These are phyloP conservation scores for Menura novaehollandiae DNA, from an alignment of 2,113 vertebrate genomes.

Conservation along the genomic window DNA sequence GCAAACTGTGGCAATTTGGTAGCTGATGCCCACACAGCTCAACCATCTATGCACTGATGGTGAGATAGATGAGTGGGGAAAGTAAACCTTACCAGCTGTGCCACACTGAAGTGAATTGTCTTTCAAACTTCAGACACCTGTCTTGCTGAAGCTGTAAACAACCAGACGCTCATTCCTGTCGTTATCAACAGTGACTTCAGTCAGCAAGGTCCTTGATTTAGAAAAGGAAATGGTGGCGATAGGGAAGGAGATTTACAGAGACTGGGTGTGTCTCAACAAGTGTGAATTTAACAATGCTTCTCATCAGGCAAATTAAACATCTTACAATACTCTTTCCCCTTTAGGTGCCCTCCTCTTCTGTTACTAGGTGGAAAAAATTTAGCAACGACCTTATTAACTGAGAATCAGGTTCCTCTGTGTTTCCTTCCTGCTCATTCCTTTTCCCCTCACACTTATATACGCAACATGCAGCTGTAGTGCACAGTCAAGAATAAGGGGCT, in stretches of 20 bases:
- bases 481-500: background rate
- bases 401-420: background rate
- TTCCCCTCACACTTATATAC: background rate
- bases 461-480: background rate
- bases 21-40: background rate
- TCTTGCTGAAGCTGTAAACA: background rate
- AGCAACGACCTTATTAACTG: background rate
- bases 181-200: background rate
- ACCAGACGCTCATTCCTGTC: background rate
- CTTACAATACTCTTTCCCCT: background rate
- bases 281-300: background rate
- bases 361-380: constrained; percentile 5
- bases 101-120: background rate
- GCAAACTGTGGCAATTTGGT: background rate
- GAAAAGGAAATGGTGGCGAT: background rate
- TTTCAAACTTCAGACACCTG: background rate
- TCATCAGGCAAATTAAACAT: background rate
- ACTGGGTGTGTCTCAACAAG: background rate
- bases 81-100: background rate
- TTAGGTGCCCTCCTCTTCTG: background rate
- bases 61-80: background rate
- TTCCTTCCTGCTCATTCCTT: constrained; percentile 23
- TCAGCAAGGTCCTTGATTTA: background rate
- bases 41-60: too few species aligned
- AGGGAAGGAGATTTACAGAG: background rate